Percentiles rank a stretch among this genome's conserved stretches.
Evolutionary conservation across 1,140 invertebrate species (phyloP).

Genomic region (Hermetia illucens): DNA sequence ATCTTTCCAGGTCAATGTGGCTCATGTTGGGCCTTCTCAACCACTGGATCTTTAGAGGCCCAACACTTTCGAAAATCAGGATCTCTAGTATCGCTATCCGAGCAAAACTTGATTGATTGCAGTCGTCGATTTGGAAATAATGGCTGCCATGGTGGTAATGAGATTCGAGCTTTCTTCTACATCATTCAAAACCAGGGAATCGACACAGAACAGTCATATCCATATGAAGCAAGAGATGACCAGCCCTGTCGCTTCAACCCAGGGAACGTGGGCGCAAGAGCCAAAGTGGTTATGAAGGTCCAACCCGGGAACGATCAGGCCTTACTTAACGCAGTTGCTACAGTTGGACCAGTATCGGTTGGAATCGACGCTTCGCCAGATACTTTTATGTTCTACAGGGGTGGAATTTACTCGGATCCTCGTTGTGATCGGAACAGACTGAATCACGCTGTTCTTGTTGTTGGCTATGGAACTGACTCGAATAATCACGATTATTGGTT

Average conservation of each 20-base stretch:
- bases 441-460: slow-evolving; percentile 67
- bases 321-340: slow-evolving; percentile 63
- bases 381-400: slow-evolving; percentile 41
- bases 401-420: slow-evolving; percentile 40
- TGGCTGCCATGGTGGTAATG: slow-evolving; percentile 51
- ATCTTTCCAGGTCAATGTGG: slow-evolving; percentile 36
- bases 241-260: slow-evolving; percentile 41
- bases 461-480: slow-evolving; percentile 45
- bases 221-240: slow-evolving; percentile 29
- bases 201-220: slow-evolving; percentile 37
- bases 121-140: slow-evolving; percentile 40
- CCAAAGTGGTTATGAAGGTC: slow-evolving; percentile 73
- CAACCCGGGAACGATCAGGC: slow-evolving; percentile 57
- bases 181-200: slow-evolving; percentile 38
- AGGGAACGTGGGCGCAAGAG: slow-evolving; percentile 55
- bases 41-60: slow-evolving; percentile 52
- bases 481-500: too few relatives aligned
- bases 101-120: slow-evolving; percentile 58
- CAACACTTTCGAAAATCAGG: slow-evolving; percentile 44
- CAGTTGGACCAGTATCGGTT: slow-evolving; percentile 65
- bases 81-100: slow-evolving; percentile 43
- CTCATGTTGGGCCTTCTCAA: slow-evolving; percentile 36
- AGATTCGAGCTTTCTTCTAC: slow-evolving; percentile 53
- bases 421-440: slow-evolving; percentile 50
- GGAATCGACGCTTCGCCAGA: slow-evolving; percentile 80